Conservation (phyloP, 2,888 invertebrate genomes). For the Tupiocoris notatus region DNA sequence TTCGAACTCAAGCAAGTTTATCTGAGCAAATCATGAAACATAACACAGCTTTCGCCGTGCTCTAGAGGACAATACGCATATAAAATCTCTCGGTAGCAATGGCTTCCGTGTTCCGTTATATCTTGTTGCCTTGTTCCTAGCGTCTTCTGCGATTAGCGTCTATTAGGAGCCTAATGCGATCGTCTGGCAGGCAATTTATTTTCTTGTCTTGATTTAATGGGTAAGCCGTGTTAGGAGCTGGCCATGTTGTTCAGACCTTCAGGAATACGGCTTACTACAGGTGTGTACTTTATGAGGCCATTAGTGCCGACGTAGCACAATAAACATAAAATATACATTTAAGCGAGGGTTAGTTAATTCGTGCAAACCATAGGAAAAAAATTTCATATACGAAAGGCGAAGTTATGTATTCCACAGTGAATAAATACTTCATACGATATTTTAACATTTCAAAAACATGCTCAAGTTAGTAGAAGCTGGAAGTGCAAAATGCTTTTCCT, state of each 20-base stretch:
- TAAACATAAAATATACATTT: background rate
- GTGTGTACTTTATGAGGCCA: background rate
- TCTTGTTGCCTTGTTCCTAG: background rate
- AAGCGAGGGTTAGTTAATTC: background rate
- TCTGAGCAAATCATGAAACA: no score
- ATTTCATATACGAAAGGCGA: no score
- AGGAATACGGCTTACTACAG: background rate
- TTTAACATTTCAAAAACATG: no score
- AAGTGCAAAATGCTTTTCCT: no score
- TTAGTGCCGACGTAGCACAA: background rate
- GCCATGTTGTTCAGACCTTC: background rate
- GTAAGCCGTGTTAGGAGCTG: conserved; percentile 12
- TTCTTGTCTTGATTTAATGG: conserved; percentile 3
- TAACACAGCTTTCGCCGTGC: no score
- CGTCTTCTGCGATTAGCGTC: conserved; percentile 7
- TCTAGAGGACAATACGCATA: no score
- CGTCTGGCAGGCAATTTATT: conserved; percentile 5
- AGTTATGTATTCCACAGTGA: no score
- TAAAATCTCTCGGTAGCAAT: no score
- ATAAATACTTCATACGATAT: no score
- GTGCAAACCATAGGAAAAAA: background rate
- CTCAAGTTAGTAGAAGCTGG: no score
- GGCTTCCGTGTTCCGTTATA: background rate
- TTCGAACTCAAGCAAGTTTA: no score
- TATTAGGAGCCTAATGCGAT: conserved; percentile 17